Evolutionary conservation across 2,797 vertebrate species (phyloP), one percentile per base, ranked within the genome.

Genomic region (Xyrichtys novacula): DNA sequence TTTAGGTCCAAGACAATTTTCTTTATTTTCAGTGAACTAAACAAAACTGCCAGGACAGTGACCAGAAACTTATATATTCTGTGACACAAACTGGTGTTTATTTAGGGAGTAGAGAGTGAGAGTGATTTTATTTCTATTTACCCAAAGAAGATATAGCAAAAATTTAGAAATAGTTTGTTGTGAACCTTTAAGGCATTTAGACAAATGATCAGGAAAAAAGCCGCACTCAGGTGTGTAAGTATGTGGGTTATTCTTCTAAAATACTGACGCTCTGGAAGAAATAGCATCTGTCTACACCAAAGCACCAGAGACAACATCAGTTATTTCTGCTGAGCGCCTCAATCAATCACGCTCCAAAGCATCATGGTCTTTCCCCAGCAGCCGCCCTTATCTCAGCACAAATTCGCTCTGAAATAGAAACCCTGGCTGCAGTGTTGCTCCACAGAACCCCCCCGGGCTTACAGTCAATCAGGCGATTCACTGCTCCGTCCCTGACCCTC

Each of bases 311-410:
- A 80, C 62, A 48, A 64, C 62, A 76, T 70, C 55, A 23, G 71
- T 79, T 79, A 40, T 63, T 67, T 76, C 68, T 12, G 40, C 49
- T 43, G 69, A 84, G 60, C 72, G 32, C 54, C 69, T 76, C 73
- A 38, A 86, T 91, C 73, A 32, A 89, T 89, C 78, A 86, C 26
- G 16, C 29, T 54, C 61, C 61, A 67, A 76, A 80, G 65, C 76
- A 29, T 26, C 60, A 5, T 26, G 60, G 80, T 59, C 52, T 64
- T 56, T 43, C 59, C 39, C 56, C 67, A 66, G 48, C 55, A 65
- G 65, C 56, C 68, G 65, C 40, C 70, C 82, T 78, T 68, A 87
- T 83, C 76, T 85, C 81, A 88, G 85, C 85, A 88, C 69, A 81
- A 91, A 90, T 42, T 63, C 71, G 68, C 73, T 72, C 69, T 29